Base-by-base conservation (phyloP, 2,113 vertebrate species). In the Heliornis fulica region DNA sequence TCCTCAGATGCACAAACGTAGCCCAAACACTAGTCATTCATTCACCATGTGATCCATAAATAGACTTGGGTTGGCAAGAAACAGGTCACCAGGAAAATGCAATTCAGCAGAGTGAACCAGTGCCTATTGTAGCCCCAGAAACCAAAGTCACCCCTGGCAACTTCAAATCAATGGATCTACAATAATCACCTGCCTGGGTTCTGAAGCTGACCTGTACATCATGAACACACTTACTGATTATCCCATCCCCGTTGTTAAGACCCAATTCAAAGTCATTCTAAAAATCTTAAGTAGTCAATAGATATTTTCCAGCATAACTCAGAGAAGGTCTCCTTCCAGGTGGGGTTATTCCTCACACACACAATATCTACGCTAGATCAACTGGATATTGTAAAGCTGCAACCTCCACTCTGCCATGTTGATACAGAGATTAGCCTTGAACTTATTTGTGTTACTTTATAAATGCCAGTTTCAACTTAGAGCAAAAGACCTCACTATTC, bases 31-130 rank as follows among this genome's bases (percentile, higher is more conserved):
- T 60, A 87, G 76, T 84, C 69, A 64, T 57, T 84, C 79, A 65
- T 83, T 85, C 70, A 71, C 76, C 40, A 34, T 83, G 75, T 90
- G 40, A 80, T 81, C 79, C 76, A 90, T 81, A 95, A 95, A 96
- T 88, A 93, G 88, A 66, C 71, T 83, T 43, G 17, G 18, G 16
- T 20, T 83, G 64, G 90, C 83, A 93, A 89, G 83, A 93, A 95
- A 63, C 40, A 32, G 54, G 70, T 91, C 87, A 93, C 41, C 41
- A 80, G 75, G 75, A 91, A 96, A 96, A 76, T 10, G 50, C 34
- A 90, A 77, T 77, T 91, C 90, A 85, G 78, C 63, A 93, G 66
- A 50, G 43, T 53, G 70, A 89, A 79, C 29, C 61, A 76, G 84
- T 48, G 79, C 45, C 59, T 89, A 72, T 23, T 38, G 65, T 57